A percentile compares a stretch with the other conserved stretches of the same genome.
These are phyloP conservation scores for Crocuta crocuta DNA, from an alignment of 2,113 vertebrate species.

Conservation along the genomic window DNA sequence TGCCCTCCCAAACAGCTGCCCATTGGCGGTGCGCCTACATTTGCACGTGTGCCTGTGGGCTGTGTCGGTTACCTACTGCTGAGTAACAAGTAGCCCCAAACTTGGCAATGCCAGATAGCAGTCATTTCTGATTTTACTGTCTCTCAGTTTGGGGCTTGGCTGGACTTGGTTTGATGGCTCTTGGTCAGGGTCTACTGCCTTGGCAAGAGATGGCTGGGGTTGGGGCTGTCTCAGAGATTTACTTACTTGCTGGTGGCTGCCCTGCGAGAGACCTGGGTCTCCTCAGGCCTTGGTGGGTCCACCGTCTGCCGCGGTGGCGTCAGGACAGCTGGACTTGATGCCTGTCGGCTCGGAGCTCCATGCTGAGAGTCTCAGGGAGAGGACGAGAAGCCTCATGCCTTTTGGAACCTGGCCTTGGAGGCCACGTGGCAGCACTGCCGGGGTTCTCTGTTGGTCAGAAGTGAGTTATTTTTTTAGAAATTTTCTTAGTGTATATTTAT, in stretches of 20 bases:
- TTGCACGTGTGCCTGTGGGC: fast-evolving
- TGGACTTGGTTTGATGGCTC: background rate
- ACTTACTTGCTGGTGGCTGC: background rate
- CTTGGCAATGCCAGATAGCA: background rate
- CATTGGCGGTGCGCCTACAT: background rate
- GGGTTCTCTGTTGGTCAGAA: background rate
- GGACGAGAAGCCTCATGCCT: background rate
- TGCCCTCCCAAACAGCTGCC: background rate
- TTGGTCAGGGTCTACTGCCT: background rate
- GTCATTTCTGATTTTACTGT: background rate
- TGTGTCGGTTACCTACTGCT: background rate
- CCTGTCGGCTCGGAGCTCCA: background rate
- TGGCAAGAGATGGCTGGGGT: background rate
- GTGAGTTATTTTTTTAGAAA: background rate
- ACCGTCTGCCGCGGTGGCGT: background rate
- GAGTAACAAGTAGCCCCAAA: background rate
- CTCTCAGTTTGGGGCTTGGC: background rate
- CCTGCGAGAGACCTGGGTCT: background rate
- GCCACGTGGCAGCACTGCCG: fast-evolving
- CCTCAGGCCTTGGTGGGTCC: background rate
- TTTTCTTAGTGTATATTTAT: too few species aligned
- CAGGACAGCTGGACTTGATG: background rate
- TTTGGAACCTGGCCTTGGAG: background rate
- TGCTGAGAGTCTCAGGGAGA: background rate
- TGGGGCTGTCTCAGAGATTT: background rate